phyloP scores from a whole-genome alignment of 2,888 invertebrate species.

The Coenonympha arcania region DNA sequence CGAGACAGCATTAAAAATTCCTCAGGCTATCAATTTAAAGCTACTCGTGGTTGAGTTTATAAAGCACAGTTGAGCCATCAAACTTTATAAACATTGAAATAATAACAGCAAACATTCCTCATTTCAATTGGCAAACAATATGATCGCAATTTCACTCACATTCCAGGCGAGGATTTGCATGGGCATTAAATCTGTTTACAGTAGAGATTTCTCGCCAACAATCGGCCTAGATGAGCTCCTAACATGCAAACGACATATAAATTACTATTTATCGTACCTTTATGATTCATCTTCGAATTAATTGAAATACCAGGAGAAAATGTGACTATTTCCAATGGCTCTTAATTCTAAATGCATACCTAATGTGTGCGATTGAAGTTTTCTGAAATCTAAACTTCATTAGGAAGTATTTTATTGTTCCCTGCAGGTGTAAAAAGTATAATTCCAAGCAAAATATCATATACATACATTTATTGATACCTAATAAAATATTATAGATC shows the following conservation, averaged over 20 bases:
- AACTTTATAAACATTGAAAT: neutral
- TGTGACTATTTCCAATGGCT: neutral
- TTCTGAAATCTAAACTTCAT: no score
- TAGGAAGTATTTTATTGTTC: no score
- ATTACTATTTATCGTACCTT: constrained; percentile 4
- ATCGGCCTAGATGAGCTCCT: constrained; percentile 49
- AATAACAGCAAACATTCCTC: neutral
- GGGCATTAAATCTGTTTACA: constrained; percentile 49
- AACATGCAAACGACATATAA: constrained; percentile 27
- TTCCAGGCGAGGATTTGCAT: constrained; percentile 49
- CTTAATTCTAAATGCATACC: neutral
- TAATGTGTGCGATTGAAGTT: neutral
- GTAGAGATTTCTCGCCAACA: constrained; percentile 54
- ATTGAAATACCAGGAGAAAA: constrained; percentile 1
- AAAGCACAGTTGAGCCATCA: no score
- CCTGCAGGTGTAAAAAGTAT: no score
- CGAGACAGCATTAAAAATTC: no score
- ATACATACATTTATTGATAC: no score
- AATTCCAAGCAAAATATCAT: no score
- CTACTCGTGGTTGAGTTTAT: no score
- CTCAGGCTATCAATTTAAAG: no score
- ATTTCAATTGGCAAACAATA: constrained; percentile 20
- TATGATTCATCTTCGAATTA: constrained; percentile 2
- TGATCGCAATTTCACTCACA: constrained; percentile 43
- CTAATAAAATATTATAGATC: no score